Conservation (phyloP, 2,113 vertebrate species). For the Himantopus leucocephalus region DNA sequence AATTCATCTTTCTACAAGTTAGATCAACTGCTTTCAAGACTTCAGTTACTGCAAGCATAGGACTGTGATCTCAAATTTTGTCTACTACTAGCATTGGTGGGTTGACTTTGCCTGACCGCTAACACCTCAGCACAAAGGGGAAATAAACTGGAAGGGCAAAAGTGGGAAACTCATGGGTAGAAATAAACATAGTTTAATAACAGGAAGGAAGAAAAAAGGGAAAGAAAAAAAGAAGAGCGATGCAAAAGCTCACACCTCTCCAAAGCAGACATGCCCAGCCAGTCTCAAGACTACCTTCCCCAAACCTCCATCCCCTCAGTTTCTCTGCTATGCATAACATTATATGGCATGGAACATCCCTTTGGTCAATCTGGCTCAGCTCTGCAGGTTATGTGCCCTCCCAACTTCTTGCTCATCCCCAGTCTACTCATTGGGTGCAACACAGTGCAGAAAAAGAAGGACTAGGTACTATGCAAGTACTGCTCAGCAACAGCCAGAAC, state of each 20-base stretch:
- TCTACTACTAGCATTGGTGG: not conserved
- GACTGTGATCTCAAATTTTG: not conserved
- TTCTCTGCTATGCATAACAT: not conserved
- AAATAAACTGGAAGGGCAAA: not conserved
- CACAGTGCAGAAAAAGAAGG: not conserved
- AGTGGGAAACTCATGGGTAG: not conserved
- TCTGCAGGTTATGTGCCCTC: not conserved
- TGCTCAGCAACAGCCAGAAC: not conserved
- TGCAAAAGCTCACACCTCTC: not conserved
- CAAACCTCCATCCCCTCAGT: not conserved
- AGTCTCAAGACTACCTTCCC: not conserved
- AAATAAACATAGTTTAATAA: not conserved
- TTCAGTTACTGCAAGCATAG: not conserved
- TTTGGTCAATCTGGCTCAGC: not conserved
- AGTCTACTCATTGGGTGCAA: accelerated
- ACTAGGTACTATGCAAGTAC: not conserved
- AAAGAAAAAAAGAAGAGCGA: not conserved
- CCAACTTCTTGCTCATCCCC: not conserved
- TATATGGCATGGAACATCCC: accelerated
- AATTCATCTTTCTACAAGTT: not conserved
- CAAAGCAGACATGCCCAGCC: not conserved
- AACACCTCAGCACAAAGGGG: not conserved
- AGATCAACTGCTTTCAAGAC: not conserved
- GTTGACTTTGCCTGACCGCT: not conserved
- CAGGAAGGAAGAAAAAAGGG: not conserved